These are phyloP conservation scores for Aplodontia rufa DNA, from an alignment of 2,113 vertebrate species.

Conservation along the genomic window DNA sequence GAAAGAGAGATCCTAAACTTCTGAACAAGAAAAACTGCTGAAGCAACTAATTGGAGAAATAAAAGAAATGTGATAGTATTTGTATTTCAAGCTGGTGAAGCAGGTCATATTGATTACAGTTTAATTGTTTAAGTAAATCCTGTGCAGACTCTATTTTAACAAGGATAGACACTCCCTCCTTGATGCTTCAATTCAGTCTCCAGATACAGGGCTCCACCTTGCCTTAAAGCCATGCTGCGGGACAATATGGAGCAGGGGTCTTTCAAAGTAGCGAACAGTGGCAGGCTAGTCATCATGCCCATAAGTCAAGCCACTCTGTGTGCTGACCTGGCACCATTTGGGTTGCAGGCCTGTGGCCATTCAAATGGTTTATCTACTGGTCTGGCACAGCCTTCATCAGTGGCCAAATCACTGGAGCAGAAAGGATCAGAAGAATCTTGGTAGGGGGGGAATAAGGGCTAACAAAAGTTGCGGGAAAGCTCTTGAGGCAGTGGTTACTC, in stretches of 20 bases:
- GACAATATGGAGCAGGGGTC: background rate
- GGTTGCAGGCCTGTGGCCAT: background rate
- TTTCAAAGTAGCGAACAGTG: background rate
- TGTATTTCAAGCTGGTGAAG: slow-evolving; percentile 32
- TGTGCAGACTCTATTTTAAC: slow-evolving; percentile 7
- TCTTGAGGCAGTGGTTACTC: background rate
- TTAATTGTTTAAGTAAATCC: slow-evolving; percentile 32
- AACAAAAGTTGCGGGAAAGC: background rate
- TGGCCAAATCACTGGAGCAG: background rate
- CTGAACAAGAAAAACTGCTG: slow-evolving; percentile 28
- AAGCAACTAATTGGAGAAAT: slow-evolving; percentile 64
- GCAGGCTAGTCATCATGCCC: background rate
- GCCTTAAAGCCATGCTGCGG: background rate
- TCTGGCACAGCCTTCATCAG: background rate
- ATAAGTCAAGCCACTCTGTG: background rate
- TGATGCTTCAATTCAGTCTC: background rate
- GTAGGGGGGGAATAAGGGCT: background rate
- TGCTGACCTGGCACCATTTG: background rate
- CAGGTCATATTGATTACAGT: background rate
- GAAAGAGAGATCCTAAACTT: slow-evolving; percentile 29
- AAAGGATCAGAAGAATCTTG: background rate
- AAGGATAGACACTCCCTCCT: background rate
- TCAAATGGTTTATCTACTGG: background rate
- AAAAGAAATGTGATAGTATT: slow-evolving; percentile 49
- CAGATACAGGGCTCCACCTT: background rate